These are phyloP conservation scores for Ammodytes dubius DNA, from an alignment of 2,113 vertebrate species.

Conservation along the genomic window DNA sequence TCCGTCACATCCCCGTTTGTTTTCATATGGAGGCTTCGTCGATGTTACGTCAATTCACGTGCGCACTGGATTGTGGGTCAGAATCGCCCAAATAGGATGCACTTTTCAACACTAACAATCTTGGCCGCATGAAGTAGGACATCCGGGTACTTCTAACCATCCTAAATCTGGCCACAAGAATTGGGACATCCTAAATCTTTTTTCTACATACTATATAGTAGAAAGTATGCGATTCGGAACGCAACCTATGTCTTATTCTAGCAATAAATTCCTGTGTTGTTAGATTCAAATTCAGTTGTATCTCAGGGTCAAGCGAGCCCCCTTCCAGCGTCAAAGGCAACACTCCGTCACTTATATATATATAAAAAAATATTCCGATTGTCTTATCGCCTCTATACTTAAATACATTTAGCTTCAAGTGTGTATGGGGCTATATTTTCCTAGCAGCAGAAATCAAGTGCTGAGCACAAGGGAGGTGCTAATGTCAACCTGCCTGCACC, in stretches of 20 bases:
- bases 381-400: background rate
- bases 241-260: background rate
- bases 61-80: too few relatives aligned
- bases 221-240: too few relatives aligned
- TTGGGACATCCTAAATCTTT: too few relatives aligned
- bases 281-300: constrained; percentile 1
- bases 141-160: too few relatives aligned
- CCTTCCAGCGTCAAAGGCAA: background rate
- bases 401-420: background rate
- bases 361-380: background rate
- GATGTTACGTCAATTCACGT: too few relatives aligned
- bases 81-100: too few relatives aligned
- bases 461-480: background rate
- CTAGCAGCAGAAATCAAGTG: background rate
- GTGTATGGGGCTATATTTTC: background rate
- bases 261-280: background rate
- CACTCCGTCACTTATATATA: background rate
- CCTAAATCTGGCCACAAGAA: too few relatives aligned
- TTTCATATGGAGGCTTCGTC: too few relatives aligned
- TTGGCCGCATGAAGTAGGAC: too few relatives aligned
- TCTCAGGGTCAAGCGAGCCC: background rate
- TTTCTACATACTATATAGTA: too few relatives aligned
- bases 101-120: too few relatives aligned
- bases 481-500: constrained; percentile 3
- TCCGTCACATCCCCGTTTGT: too few relatives aligned